Percentiles rank a stretch among this genome's conserved stretches.
Evolutionary conservation across 2,113 vertebrate species (phyloP).

Genomic region (Chunga burmeisteri): DNA sequence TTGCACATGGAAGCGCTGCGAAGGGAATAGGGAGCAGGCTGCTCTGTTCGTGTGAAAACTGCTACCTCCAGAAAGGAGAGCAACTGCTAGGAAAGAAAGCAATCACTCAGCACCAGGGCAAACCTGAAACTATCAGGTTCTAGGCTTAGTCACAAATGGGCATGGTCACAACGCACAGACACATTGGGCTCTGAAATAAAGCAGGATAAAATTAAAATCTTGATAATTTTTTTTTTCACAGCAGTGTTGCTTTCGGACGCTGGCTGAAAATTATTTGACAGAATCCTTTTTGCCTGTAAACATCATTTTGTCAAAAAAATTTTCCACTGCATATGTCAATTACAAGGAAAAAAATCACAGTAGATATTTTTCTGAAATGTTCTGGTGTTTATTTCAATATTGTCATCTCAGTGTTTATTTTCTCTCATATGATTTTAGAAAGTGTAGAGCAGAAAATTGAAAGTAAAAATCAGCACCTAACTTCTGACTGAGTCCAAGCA

Average conservation of each 20-base stretch:
- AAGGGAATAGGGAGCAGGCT: not conserved
- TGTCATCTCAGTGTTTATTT: not conserved
- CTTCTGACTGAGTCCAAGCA: not conserved
- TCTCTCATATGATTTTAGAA: not conserved
- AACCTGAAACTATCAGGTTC: not conserved
- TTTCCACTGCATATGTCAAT: not conserved
- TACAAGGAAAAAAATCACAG: rapidly evolving
- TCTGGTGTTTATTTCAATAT: not conserved
- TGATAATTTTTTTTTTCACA: not conserved
- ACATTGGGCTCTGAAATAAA: not conserved
- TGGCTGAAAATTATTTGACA: not conserved
- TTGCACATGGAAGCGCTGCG: not conserved
- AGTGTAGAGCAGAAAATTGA: not conserved
- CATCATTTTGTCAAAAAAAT: not conserved
- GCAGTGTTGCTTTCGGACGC: not conserved
- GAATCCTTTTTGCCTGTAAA: not conserved
- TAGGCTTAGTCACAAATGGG: not conserved
- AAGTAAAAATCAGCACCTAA: not conserved
- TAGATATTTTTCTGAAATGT: not conserved
- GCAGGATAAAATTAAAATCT: not conserved
- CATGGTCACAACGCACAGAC: not conserved
- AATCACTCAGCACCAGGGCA: not conserved
- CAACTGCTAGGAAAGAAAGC: rapidly evolving
- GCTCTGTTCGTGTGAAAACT: not conserved
- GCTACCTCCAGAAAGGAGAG: not conserved